Percentiles rank a stretch among this genome's conserved stretches.
These are phyloP conservation scores for Parelbella ahira DNA, from an alignment of 2,888 invertebrate genomes.

Conservation along the genomic window DNA sequence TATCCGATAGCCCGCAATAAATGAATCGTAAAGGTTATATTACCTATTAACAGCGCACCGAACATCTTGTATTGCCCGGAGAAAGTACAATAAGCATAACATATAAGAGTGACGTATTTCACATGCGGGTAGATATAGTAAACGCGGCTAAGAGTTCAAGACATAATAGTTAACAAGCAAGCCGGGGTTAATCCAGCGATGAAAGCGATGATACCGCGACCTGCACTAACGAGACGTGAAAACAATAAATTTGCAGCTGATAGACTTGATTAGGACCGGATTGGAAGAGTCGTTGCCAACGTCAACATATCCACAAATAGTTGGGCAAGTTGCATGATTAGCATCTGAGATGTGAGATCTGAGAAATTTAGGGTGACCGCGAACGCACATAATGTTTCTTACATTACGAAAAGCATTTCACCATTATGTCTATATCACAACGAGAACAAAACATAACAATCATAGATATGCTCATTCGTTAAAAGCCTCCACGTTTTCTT, in stretches of 20 bases:
- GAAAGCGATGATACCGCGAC: constrained; percentile 25
- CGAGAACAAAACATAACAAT: too few species aligned
- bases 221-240: constrained; percentile 21
- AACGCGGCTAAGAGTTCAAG: constrained; percentile 22
- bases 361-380: too few species aligned
- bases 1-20: constrained; percentile 14
- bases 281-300: neutral
- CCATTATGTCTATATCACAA: too few species aligned
- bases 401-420: too few species aligned
- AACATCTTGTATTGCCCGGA: constrained; percentile 3
- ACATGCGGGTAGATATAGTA: constrained; percentile 27
- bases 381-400: too few species aligned
- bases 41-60: constrained; percentile 4
- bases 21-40: constrained; percentile 16
- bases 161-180: constrained; percentile 25
- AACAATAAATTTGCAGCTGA: constrained; percentile 24
- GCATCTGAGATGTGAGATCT: too few species aligned
- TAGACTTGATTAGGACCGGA: constrained; percentile 19
- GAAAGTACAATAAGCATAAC: constrained; percentile 31
- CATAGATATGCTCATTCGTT: too few species aligned
- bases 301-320: constrained; percentile 1
- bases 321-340: neutral
- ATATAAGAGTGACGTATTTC: constrained; percentile 19
- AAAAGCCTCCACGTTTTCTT: too few species aligned
- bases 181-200: constrained; percentile 25